A percentile compares a stretch with the other conserved stretches of the same genome.
Evolutionary conservation across 2,888 invertebrate species (phyloP).

Genomic region (Morinoia aosen): DNA sequence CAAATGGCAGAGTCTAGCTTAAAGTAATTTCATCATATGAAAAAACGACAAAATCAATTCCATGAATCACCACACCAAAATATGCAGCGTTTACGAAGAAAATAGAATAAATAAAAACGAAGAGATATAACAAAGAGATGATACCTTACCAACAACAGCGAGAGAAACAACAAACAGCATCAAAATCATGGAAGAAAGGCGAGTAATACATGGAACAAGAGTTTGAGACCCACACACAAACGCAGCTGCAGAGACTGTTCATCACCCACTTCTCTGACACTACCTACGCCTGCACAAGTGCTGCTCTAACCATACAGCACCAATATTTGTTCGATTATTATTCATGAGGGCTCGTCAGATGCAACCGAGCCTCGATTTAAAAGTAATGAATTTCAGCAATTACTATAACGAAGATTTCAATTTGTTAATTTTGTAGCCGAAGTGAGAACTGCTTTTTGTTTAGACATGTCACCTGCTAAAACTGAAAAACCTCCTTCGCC

Average conservation of each 20-base stretch:
- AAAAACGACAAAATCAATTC: not conserved
- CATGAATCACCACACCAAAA: not conserved
- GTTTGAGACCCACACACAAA: not conserved
- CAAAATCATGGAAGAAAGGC: not conserved
- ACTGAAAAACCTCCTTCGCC: too few relatives aligned
- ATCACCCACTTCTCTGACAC: too few relatives aligned
- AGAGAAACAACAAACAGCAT: not conserved
- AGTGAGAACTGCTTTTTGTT: too few relatives aligned
- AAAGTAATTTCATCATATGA: not conserved
- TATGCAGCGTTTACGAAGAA: not conserved
- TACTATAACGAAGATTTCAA: too few relatives aligned
- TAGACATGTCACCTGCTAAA: too few relatives aligned
- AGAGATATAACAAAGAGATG: not conserved
- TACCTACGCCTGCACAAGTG: not conserved
- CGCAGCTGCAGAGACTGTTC: not conserved
- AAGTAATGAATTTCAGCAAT: not conserved
- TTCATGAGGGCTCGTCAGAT: not conserved
- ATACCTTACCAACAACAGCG: not conserved
- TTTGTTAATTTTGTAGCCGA: too few relatives aligned
- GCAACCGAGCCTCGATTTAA: not conserved
- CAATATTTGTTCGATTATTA: not conserved
- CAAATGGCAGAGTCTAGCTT: not conserved
- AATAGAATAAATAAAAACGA: not conserved
- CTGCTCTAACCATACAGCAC: not conserved
- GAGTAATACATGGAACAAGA: not conserved